Conservation (phyloP, 2,797 vertebrate species). For the Salmo trutta region DNA sequence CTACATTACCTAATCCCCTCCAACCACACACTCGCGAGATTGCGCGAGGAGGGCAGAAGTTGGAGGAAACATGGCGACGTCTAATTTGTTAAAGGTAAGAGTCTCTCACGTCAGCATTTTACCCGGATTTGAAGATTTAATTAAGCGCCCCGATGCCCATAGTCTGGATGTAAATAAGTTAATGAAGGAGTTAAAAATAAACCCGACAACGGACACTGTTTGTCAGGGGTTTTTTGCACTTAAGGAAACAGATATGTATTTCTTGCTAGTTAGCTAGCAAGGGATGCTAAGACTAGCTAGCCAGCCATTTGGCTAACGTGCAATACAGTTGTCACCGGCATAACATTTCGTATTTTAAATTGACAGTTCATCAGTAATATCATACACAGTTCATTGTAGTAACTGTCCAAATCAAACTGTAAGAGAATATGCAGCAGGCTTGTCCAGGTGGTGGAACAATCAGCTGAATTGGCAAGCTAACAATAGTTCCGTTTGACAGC, state of each 20-base stretch:
- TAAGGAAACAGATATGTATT: neutral
- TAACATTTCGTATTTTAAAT: neutral
- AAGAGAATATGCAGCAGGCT: neutral
- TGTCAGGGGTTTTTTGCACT: neutral
- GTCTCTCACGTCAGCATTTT: slow-evolving; percentile 47
- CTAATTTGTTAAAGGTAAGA: slow-evolving; percentile 97
- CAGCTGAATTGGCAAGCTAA: slow-evolving; percentile 15
- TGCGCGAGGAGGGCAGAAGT: slow-evolving; percentile 81
- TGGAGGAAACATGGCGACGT: slow-evolving; percentile 94
- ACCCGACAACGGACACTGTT: neutral
- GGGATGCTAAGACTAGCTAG: slow-evolving; percentile 2
- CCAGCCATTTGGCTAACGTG: slow-evolving; percentile 2
- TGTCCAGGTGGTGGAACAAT: neutral
- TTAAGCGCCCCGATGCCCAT: neutral
- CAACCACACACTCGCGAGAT: slow-evolving; percentile 4
- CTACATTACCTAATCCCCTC: slow-evolving; percentile 32
- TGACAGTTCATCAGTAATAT: neutral
- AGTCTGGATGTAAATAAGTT: neutral
- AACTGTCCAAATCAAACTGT: neutral
- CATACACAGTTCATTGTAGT: neutral
- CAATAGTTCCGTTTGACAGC: neutral
- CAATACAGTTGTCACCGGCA: neutral
- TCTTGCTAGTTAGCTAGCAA: slow-evolving; percentile 14
- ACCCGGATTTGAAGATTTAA: slow-evolving; percentile 11
- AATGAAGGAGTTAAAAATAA: neutral